phyloP scores from a whole-genome alignment of 2,113 vertebrate species.

The Sapajus apella region DNA sequence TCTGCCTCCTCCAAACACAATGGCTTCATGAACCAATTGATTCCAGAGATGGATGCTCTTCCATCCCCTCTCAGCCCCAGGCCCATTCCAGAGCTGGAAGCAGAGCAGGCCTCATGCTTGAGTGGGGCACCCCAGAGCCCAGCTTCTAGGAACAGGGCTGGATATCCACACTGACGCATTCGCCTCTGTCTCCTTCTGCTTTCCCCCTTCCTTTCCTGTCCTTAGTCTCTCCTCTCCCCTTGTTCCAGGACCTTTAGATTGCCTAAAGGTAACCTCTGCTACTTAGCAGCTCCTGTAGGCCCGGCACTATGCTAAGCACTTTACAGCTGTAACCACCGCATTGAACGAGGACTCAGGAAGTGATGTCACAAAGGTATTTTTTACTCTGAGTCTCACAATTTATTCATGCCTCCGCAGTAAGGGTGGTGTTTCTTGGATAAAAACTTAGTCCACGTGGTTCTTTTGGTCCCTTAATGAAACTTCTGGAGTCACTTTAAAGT shows the following conservation, averaged over 20 bases:
- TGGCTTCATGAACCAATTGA: neutral
- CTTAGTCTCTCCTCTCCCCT: neutral
- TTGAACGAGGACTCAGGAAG: neutral
- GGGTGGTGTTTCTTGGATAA: neutral
- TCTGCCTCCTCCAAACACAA: neutral
- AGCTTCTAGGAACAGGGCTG: neutral
- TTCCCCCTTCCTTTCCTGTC: neutral
- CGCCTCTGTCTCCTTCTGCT: neutral
- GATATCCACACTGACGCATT: neutral
- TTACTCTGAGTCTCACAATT: neutral
- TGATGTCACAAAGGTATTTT: conserved; percentile 4
- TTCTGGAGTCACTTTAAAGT: neutral
- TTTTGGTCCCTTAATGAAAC: neutral
- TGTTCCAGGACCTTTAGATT: neutral
- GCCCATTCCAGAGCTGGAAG: neutral
- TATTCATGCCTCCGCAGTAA: neutral
- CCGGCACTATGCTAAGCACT: neutral
- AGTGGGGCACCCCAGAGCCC: neutral
- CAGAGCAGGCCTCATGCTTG: neutral
- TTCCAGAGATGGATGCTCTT: neutral
- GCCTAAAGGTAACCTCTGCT: neutral
- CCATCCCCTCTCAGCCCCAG: neutral
- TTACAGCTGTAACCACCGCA: neutral
- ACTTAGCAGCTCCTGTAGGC: neutral
- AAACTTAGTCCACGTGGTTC: neutral